Evolutionary conservation across 2,797 vertebrate species (phyloP).

Genomic region (Sebastes flavidus): DNA sequence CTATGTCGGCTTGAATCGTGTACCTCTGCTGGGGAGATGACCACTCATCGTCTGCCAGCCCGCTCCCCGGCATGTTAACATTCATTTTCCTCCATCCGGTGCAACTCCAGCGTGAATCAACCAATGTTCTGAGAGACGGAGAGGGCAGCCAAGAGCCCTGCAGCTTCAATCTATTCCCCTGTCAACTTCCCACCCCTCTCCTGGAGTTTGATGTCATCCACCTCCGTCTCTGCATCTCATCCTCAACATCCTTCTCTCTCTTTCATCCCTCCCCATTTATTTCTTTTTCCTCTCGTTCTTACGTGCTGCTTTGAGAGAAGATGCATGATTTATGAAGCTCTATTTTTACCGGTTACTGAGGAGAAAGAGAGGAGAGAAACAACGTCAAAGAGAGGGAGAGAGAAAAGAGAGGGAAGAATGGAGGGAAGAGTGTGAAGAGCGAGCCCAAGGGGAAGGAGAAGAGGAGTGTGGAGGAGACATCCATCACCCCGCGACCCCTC

Average conservation of each 20-base stretch:
- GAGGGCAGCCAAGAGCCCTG: constrained; percentile 73
- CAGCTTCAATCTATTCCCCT: constrained; percentile 71
- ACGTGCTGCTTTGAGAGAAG: constrained; percentile 65
- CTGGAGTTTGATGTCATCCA: constrained; percentile 67
- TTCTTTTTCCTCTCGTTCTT: constrained; percentile 47
- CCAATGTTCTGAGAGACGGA: constrained; percentile 53
- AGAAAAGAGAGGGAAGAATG: constrained; percentile 11
- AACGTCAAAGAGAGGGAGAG: constrained; percentile 42
- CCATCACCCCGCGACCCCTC: constrained; percentile 69
- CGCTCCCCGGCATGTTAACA: constrained; percentile 50
- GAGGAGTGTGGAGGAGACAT: constrained; percentile 61
- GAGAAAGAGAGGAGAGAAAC: constrained; percentile 63
- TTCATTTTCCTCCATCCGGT: constrained; percentile 41
- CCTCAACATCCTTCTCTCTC: constrained; percentile 46
- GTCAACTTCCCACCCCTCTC: constrained; percentile 54
- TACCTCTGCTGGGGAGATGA: constrained; percentile 31
- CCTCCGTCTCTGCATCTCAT: constrained; percentile 55
- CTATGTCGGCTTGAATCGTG: constrained; percentile 38
- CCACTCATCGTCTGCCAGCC: constrained; percentile 52
- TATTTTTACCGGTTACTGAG: constrained; percentile 87
- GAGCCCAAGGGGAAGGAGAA: constrained; percentile 68
- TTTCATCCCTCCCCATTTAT: constrained; percentile 38
- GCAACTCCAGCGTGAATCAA: constrained; percentile 51
- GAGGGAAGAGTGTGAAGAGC: constrained; percentile 44
- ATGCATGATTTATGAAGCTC: constrained; percentile 90